A percentile compares a stretch with the other conserved stretches of the same genome.
phyloP scores from a whole-genome alignment of 2,797 vertebrate genomes.

The Acomys russatus region DNA sequence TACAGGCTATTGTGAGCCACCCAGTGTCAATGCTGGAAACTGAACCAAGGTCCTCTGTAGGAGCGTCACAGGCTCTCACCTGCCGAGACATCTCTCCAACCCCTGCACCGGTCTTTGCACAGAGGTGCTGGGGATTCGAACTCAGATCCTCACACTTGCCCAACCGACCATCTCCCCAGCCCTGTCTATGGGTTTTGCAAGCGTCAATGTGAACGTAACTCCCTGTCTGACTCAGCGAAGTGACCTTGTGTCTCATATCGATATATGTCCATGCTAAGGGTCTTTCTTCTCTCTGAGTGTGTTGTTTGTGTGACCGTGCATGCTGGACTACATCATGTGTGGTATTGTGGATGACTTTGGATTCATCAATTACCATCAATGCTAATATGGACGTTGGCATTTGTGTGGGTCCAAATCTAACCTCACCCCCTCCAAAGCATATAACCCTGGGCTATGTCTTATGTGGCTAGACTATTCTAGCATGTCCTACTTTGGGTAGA shows the following conservation, averaged over 20 bases:
- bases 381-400: neutral
- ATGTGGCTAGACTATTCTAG: neutral
- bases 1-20: neutral
- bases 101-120: neutral
- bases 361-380: too few species aligned
- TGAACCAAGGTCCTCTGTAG: neutral
- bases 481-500: neutral
- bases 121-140: neutral
- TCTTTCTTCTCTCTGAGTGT: neutral
- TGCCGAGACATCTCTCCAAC: neutral
- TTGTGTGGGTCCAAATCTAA: neutral
- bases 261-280: neutral
- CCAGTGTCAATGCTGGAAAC: neutral
- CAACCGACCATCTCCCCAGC: neutral
- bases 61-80: too few species aligned
- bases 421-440: rapidly evolving
- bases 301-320: neutral
- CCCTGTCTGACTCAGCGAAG: neutral
- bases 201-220: neutral
- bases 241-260: neutral
- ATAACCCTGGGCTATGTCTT: neutral
- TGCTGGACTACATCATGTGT: neutral
- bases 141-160: neutral
- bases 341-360: neutral
- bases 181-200: neutral